These are phyloP conservation scores for Dicyrtomina minuta DNA, from an alignment of 2,888 invertebrate species.

Conservation along the genomic window DNA sequence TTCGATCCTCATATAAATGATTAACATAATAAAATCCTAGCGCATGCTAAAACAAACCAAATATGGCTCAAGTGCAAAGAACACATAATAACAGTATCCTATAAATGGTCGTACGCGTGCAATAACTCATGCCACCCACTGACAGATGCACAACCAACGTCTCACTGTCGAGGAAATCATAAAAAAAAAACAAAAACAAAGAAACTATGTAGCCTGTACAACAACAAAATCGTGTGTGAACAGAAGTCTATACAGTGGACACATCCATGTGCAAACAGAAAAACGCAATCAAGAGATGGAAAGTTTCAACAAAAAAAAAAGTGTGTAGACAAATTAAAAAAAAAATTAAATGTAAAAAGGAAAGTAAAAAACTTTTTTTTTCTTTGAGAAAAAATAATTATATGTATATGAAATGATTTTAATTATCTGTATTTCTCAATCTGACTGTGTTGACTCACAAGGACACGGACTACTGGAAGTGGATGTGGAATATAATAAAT, in stretches of 20 bases:
- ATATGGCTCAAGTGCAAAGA: too few species aligned
- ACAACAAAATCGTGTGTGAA: too few species aligned
- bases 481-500: constrained; percentile 8
- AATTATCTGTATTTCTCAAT: background rate
- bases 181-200: background rate
- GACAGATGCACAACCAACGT: too few species aligned
- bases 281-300: background rate
- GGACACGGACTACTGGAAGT: constrained; percentile 24
- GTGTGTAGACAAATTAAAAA: background rate
- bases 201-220: background rate
- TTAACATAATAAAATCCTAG: background rate
- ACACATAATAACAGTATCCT: too few species aligned
- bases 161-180: background rate
- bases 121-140: too few species aligned
- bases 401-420: background rate
- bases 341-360: background rate
- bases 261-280: background rate
- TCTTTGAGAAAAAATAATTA: background rate
- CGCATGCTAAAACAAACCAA: too few species aligned
- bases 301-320: background rate
- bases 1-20: background rate
- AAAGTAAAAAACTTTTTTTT: background rate
- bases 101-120: too few species aligned
- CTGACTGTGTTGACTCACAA: constrained; percentile 23
- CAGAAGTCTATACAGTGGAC: too few species aligned